A percentile compares a stretch with the other conserved stretches of the same genome.
phyloP scores from a whole-genome alignment of 2,113 vertebrate species.

The Neomonachus schauinslandi region DNA sequence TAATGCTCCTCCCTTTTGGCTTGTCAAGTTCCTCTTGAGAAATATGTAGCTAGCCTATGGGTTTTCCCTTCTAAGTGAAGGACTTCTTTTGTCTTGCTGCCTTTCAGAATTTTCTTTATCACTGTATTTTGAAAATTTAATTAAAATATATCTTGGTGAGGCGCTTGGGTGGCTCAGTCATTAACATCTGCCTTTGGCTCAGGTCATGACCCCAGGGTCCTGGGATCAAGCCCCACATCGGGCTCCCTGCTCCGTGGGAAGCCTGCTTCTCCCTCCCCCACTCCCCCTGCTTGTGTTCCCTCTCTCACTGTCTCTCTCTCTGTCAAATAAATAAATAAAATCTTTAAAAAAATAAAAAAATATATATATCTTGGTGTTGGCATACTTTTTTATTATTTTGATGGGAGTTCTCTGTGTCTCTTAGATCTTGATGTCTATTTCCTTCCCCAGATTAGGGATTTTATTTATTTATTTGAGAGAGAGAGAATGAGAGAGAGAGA shows the following conservation, averaged over 20 bases:
- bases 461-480: too few species aligned
- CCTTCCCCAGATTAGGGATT: background rate
- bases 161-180: too few species aligned
- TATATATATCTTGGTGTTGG: background rate
- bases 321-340: too few species aligned
- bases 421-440: background rate
- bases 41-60: background rate
- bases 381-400: background rate
- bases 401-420: background rate
- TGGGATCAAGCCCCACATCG: too few species aligned
- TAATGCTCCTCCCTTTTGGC: background rate
- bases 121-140: background rate
- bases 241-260: too few species aligned
- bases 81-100: background rate
- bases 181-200: too few species aligned
- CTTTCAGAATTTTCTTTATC: background rate
- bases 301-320: too few species aligned
- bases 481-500: too few species aligned
- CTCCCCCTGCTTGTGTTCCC: too few species aligned
- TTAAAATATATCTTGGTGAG: background rate
- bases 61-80: background rate
- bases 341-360: too few species aligned
- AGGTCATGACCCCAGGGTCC: too few species aligned
- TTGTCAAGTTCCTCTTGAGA: background rate
- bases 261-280: too few species aligned